Evolutionary conservation across 2,888 invertebrate species (phyloP), one percentile per base, ranked within the genome.

Genomic region (Meta bourneti): DNA sequence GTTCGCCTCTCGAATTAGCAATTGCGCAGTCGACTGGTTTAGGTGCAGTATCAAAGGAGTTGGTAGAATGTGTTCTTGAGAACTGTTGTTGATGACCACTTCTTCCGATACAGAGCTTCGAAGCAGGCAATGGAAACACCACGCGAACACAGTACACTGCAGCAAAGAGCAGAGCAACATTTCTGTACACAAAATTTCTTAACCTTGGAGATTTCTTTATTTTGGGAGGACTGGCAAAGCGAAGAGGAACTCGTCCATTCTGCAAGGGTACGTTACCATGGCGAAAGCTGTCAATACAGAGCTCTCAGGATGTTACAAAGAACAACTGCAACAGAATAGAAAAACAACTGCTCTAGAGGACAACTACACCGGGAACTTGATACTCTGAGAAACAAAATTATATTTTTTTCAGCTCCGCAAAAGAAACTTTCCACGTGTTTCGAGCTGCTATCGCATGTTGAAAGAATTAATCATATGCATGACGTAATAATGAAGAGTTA

Each of bases 1-100:
- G 83, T 85, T 92, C 7, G 92, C 92, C 75, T 91, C 79, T 19
- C 88, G 82, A 13, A 80, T 89, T 20, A 89, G 70, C 48, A 77
- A 13, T 8, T 85, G 75, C 7, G 88, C 92, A 0, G 88, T 74
- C 4, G 91, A 85, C n/a, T 75, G 54, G 51, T 91, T 90, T 34
- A 91, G 48, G 48, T 89, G 79, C 77, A 34, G 16, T 9, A 91
- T 85, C 7, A 93, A 19, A n/a, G 93, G 93, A 51, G 89, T 89
- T 2, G 93, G 93, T 7, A 70, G 34, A 16, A 89, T 52, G 11
- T 75, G 87, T 34, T 89, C 89, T 54, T 81, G 19, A 11, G 81
- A 85, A 54, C 11, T 71, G 61, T 6, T 82, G 51, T 51, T 81
- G 8, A 20, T 70, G n/a, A 19, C 20, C 51, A 11, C 61, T 16